Evolutionary conservation across 2,888 invertebrate species (phyloP), one percentile per base, ranked within the genome.

Genomic region (Aproaerema taeniolella): DNA sequence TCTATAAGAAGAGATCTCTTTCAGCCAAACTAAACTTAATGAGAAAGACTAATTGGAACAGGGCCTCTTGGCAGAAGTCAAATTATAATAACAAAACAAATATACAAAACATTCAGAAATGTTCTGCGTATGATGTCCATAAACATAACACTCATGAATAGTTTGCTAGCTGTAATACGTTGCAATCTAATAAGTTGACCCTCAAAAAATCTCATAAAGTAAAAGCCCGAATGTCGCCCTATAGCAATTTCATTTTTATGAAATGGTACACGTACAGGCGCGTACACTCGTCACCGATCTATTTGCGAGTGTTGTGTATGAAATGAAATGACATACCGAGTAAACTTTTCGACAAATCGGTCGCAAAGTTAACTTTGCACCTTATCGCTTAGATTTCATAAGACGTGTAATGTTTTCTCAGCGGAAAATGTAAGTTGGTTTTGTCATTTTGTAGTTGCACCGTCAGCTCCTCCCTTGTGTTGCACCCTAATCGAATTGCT

Each of bases 401-500:
- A 4, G 1, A n/a, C 6, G 2, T 13, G 12, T 12, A 2, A 10
- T 10, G 20, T 20, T 20, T n/a, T 20, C 20, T 20, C 2, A 25
- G n/a, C 34, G 9, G 55, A 44, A 54, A 47, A 39, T 45, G 46
- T 60, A 60, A 17, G n/a, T n/a, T 52, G 36, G n/a, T n/a, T 58
- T 53, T 46, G 55, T 50, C 34, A 41, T 56, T 43, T 55, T 51
- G 58, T 62, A 58, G 63, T 63, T 82, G 83, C 83, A 77, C 59
- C 64, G 80, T 77, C 81, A 76, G 80, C 72, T 65, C 59, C 67
- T 67, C 83, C 81, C 81, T 68, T 68, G 71, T 61, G 64, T 64
- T 80, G 81, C 81, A 79, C 83, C 86, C 86, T 86, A 85, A 86
- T 86, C 82, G 79, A 85, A 85, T 86, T 58, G 73, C 71, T 72